Percentiles rank a stretch among this genome's conserved stretches.
Evolutionary conservation across 2,113 vertebrate species (phyloP).

Genomic region (Camelus bactrianus): DNA sequence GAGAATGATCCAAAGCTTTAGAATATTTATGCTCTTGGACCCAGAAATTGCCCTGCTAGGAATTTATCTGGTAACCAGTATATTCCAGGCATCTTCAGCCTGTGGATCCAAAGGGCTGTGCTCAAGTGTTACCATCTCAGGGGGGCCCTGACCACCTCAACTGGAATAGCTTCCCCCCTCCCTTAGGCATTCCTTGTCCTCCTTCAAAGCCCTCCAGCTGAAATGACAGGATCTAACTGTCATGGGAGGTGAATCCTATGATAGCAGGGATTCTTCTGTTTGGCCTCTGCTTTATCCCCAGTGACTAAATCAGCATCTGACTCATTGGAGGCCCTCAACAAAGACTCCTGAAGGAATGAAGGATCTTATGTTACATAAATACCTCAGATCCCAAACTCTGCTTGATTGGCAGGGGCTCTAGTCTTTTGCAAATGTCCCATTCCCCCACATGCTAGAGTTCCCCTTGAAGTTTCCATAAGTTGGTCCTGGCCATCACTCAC

Average conservation of each 20-base stretch:
- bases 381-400: not conserved
- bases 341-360: not conserved
- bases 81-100: not conserved
- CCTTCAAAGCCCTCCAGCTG: not conserved
- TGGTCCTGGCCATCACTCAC: not conserved
- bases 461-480: not conserved
- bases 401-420: not conserved
- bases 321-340: not conserved
- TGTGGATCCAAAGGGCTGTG: not conserved
- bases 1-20: conserved; percentile 13
- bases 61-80: not conserved
- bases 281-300: not conserved
- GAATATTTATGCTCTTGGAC: not conserved
- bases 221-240: not conserved
- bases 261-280: not conserved
- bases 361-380: not conserved
- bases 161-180: not conserved
- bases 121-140: not conserved
- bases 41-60: not conserved
- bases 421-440: not conserved
- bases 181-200: not conserved
- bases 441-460: not conserved
- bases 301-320: conserved; percentile 6
- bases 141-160: not conserved
- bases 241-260: not conserved